These are phyloP conservation scores for Corydoras maculifer DNA, from an alignment of 2,113 vertebrate species.

Conservation along the genomic window DNA sequence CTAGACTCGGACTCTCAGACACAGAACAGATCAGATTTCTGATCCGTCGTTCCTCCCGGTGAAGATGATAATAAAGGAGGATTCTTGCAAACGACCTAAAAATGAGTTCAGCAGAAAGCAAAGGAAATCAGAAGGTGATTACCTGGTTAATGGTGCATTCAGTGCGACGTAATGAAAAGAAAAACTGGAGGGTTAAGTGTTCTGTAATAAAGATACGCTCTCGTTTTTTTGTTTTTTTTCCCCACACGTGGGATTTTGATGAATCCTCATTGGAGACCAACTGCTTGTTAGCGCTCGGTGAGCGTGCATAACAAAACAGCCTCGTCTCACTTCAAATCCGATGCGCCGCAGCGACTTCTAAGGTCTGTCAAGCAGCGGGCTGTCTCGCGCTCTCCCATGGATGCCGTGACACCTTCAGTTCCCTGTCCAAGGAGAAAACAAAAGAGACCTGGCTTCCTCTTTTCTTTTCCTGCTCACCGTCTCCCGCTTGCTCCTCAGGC, in stretches of 20 bases:
- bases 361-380: constrained; percentile 66
- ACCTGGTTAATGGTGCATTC: not conserved
- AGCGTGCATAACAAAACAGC: constrained; percentile 64
- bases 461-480: constrained; percentile 56
- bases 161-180: not conserved
- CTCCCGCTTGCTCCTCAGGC: constrained; percentile 54
- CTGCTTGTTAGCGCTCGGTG: constrained; percentile 57
- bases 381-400: constrained; percentile 47
- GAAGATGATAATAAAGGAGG: too few species aligned
- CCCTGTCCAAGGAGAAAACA: constrained; percentile 57
- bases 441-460: constrained; percentile 44
- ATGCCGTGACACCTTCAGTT: constrained; percentile 58
- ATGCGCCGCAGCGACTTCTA: constrained; percentile 59
- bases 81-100: too few species aligned
- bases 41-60: too few species aligned
- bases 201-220: not conserved
- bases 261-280: constrained; percentile 61
- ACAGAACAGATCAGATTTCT: too few species aligned
- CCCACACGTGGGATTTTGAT: constrained; percentile 38
- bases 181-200: not conserved
- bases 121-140: not conserved
- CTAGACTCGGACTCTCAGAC: too few species aligned
- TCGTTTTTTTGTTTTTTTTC: not conserved
- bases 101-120: too few species aligned
- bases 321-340: constrained; percentile 50